phyloP scores from a whole-genome alignment of 2,113 vertebrate genomes.

The Syngnathus floridae region DNA sequence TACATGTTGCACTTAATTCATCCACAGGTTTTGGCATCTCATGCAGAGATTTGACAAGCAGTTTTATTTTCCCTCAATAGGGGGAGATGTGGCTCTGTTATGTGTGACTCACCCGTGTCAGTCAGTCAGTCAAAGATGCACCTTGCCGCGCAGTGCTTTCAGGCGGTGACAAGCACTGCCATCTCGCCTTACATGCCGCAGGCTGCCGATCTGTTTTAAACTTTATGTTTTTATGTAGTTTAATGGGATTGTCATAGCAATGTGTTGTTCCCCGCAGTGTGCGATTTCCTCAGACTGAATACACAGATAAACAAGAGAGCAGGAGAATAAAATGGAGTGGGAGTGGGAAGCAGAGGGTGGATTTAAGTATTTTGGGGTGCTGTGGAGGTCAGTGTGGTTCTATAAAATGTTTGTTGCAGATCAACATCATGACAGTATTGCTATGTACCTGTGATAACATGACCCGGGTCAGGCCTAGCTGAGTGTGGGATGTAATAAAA shows the following conservation, averaged over 20 bases:
- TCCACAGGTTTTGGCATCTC: background rate
- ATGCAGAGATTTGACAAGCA: constrained; percentile 32
- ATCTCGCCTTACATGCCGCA: constrained; percentile 20
- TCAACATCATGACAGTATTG: background rate
- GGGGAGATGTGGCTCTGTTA: constrained; percentile 58
- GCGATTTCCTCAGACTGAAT: constrained; percentile 34
- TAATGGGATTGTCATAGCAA: constrained; percentile 43
- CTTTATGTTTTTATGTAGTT: constrained; percentile 40
- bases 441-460: background rate
- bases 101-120: constrained; percentile 8
- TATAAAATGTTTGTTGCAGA: background rate
- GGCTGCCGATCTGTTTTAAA: constrained; percentile 43
- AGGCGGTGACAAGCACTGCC: constrained; percentile 20
- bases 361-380: background rate
- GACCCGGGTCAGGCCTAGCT: background rate
- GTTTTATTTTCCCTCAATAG: constrained; percentile 49
- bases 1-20: constrained; percentile 6
- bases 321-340: background rate
- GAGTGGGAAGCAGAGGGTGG: background rate
- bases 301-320: constrained; percentile 7
- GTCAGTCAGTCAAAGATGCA: constrained; percentile 5
- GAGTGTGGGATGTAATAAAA: background rate
- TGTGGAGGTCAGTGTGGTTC: constrained; percentile 10
- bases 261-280: constrained; percentile 32
- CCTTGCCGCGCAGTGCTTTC: background rate